These are phyloP conservation scores for Adineta ricciae DNA, from an alignment of 2,888 invertebrate species.

Conservation along the genomic window DNA sequence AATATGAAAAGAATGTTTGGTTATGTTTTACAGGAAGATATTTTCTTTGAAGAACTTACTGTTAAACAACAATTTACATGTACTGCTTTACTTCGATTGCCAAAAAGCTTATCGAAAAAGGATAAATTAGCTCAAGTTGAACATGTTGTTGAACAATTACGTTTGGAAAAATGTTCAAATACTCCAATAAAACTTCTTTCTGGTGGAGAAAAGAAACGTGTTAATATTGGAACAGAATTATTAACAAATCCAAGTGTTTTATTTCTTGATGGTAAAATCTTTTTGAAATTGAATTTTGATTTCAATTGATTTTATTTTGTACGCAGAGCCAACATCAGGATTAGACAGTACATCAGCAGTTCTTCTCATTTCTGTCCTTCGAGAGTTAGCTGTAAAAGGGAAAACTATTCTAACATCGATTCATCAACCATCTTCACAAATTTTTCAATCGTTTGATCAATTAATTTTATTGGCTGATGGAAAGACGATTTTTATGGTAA, in stretches of 20 bases:
- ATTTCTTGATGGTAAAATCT: slow-evolving; percentile 46
- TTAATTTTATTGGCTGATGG: neutral
- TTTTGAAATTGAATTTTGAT: no score
- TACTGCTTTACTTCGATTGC: slow-evolving; percentile 59
- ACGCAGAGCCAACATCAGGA: neutral
- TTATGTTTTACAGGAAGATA: slow-evolving; percentile 70
- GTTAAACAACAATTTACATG: slow-evolving; percentile 65
- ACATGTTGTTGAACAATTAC: slow-evolving; percentile 65
- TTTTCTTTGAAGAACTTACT: slow-evolving; percentile 69
- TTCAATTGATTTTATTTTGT: neutral
- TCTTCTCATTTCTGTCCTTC: no score
- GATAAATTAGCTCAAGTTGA: slow-evolving; percentile 69
- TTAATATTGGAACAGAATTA: slow-evolving; percentile 70
- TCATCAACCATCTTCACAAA: no score
- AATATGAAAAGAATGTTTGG: slow-evolving; percentile 66
- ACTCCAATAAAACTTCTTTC: slow-evolving; percentile 57
- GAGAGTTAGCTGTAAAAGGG: no score
- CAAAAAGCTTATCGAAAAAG: slow-evolving; percentile 59
- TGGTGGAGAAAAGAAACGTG: slow-evolving; percentile 72
- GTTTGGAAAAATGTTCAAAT: slow-evolving; percentile 64
- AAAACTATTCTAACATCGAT: slow-evolving; percentile 40
- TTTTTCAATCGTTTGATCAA: no score
- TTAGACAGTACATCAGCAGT: no score
- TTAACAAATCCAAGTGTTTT: slow-evolving; percentile 69
- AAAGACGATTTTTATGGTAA: slow-evolving; percentile 33